Evolutionary conservation across 2,113 vertebrate species (phyloP), one percentile per base, ranked within the genome.

Genomic region (Melospiza georgiana): DNA sequence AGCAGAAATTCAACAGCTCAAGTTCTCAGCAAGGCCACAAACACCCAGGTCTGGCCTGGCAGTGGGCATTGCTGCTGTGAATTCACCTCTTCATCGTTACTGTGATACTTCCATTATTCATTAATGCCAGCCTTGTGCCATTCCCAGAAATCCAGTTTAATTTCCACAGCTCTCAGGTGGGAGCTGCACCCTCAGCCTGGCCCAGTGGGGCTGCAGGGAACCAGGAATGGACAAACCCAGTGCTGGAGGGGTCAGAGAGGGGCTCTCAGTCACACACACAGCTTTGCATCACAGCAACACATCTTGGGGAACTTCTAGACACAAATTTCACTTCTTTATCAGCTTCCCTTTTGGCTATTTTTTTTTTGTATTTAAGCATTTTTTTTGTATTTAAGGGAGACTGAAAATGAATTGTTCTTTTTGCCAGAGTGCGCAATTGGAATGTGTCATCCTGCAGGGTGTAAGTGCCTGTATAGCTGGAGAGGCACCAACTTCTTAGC

Each of bases 161-260:
- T 2, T 0, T 1, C 1, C 18, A 5, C 16, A 44, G 0, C 17
- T 25, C 41, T 82, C 13, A 33, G 46, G 0, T 35, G 15, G 28
- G 31, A 90, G 2, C 8, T 39, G 39, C 33, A 6, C 44, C 44
- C 51, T 12, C 19, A 62, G 12, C 57, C 59, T 49, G 21, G 12
- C 28, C 2, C 1, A 18, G 39, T 5, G 65, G 30, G 35, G 1
- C 3, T 35, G 41, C 17, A 44, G 30, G n/a, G 17, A 30, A 14
- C 5, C 37, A 78, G 43, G 4, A 30, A 11, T 1, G 46, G 27
- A 3, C 1, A 4, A 25, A 17, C 30, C n/a, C 67, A 33, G 37
- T 2, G 20, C n/a, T 13, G 2, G 31, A 52, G 55, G 12, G n/a
- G 35, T n/a, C 52, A 33, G 20, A 66, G 21, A 1, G 67, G 61